A percentile compares a stretch with the other conserved stretches of the same genome.
Conservation (phyloP, 1,140 invertebrate species). For the Monomorium pharaonis region DNA sequence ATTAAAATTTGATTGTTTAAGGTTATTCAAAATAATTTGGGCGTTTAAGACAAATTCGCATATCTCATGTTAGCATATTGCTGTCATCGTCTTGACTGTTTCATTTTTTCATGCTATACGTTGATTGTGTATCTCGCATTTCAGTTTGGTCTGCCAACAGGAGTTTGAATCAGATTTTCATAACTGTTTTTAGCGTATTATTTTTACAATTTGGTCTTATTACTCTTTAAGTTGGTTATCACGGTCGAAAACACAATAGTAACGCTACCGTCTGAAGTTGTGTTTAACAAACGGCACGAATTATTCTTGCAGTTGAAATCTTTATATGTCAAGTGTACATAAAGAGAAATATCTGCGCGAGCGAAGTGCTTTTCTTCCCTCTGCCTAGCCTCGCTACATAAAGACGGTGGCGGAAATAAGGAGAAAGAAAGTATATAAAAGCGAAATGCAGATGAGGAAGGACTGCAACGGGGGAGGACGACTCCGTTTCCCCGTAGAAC, state of each 20-base stretch:
- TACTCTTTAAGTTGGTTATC: constrained; percentile 2
- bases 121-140: not conserved
- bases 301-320: constrained; percentile 48
- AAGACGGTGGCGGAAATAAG: constrained; percentile 38
- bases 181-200: constrained; percentile 6
- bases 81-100: not conserved
- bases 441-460: constrained; percentile 63
- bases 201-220: constrained; percentile 16
- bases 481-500: not conserved
- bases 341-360: constrained; percentile 50
- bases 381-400: constrained; percentile 25
- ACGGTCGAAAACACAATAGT: constrained; percentile 9
- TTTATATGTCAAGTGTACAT: constrained; percentile 53
- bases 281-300: constrained; percentile 47
- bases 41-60: constrained; percentile 1
- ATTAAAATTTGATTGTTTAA: constrained; percentile 22
- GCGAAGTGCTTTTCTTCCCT: constrained; percentile 63
- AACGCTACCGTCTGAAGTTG: constrained; percentile 8
- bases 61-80: not conserved
- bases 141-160: not conserved
- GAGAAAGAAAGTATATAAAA: constrained; percentile 34
- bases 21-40: constrained; percentile 24
- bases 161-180: not conserved
- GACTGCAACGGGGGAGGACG: constrained; percentile 24
- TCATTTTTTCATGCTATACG: not conserved